Evolutionary conservation across 2,113 vertebrate genomes (phyloP), one percentile per base, ranked within the genome.

Genomic region (Rafetus swinhoei): DNA sequence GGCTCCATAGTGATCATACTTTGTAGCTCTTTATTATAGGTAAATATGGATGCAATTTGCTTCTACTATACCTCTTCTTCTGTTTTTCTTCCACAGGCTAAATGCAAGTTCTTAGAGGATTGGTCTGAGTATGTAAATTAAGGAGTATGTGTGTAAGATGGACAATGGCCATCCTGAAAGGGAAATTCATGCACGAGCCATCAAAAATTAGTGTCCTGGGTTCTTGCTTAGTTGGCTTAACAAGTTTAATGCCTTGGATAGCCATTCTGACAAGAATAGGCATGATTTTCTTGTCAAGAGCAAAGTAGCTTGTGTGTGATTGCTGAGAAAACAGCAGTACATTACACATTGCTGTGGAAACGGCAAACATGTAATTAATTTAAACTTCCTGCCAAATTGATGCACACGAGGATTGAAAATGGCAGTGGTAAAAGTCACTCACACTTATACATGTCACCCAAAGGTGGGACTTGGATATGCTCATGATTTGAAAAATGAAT

Each of bases 331-430:
- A 92, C 91, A 56, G 90, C 7, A 92, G 55, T 6, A 92, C 59
- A 13, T 65, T 81, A 92, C 88, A 86, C 0, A 1, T 69, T 65
- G 56, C 56, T 54, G 53, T 35, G 65, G 53, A 85, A 95, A 95
- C 1, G 24, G 85, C 45, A 90, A 87, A 74, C 74, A 16, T 89
- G 92, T 96, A 95, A 96, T 89, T 92, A 95, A 90, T 88, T 81
- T 76, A 93, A 96, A 94, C 0, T 0, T 82, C 87, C 94, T 89
- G 59, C 82, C 90, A 89, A 87, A 94, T 1, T 93, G 93, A 86
- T 82, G 32, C 1, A 11, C 65, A 79, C 0, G 1, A 87, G 85
- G 85, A 90, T 79, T 59, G 92, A 82, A 94, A 95, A 45, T 18
- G 84, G 91, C 54, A 82, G 86, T 35, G 88, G 65, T 82, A 82